These are phyloP conservation scores for Hyposoter didymator DNA, from an alignment of 2,888 invertebrate genomes.

Conservation along the genomic window DNA sequence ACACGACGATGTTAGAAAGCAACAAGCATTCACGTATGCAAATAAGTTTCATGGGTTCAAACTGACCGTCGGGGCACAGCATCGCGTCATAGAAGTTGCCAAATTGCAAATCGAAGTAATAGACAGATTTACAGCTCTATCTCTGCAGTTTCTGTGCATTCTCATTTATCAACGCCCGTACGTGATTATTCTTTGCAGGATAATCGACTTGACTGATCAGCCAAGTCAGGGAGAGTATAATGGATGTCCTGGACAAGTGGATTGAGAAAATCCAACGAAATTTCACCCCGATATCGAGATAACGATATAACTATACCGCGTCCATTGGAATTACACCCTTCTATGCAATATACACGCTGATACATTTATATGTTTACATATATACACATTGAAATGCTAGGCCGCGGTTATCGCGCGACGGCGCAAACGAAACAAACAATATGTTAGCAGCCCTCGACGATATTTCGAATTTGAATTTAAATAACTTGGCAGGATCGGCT, in stretches of 20 bases:
- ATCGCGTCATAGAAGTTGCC: conserved; percentile 15
- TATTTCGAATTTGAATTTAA: conserved; percentile 85
- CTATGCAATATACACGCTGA: not conserved
- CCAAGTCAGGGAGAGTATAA: conserved; percentile 42
- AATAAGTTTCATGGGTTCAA: conserved; percentile 73
- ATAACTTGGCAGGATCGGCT: conserved; percentile 85
- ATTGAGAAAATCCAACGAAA: conserved; percentile 48
- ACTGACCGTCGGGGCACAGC: conserved; percentile 29
- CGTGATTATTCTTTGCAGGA: conserved; percentile 32
- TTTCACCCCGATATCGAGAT: conserved; percentile 53
- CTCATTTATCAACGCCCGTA: not conserved
- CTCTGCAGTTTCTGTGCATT: not conserved
- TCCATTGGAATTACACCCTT: conserved; percentile 32
- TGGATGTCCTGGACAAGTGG: conserved; percentile 18
- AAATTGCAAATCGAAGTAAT: conserved; percentile 47
- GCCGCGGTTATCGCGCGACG: conserved; percentile 69
- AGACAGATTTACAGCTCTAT: not conserved
- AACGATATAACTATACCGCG: conserved; percentile 3
- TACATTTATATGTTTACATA: conserved; percentile 24
- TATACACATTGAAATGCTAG: conserved; percentile 19
- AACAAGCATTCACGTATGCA: conserved; percentile 76
- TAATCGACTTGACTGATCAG: conserved; percentile 45
- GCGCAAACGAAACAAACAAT: conserved; percentile 84
- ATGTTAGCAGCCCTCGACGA: conserved; percentile 84
- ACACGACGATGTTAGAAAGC: conserved; percentile 29